Evolutionary conservation across 2,797 vertebrate species (phyloP), one percentile per base, ranked within the genome.

Genomic region (Tachyglossus aculeatus): DNA sequence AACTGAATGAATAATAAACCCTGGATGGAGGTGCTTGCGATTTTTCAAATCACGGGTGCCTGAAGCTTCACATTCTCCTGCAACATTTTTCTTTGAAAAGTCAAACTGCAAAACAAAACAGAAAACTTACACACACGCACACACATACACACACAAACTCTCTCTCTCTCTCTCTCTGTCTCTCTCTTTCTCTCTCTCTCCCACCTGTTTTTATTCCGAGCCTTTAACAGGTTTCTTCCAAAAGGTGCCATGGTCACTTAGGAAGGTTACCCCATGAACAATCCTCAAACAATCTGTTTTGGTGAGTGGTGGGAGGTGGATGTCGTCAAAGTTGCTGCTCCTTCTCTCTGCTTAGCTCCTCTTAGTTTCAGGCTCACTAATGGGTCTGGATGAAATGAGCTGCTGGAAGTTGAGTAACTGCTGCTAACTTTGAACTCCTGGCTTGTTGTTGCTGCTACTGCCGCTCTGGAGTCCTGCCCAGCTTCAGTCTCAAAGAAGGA

Each of bases 181-280:
- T 54, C 74, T 88, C n/a, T 27, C 19, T 39, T 48, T 63, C 62
- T 44, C 2, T 2, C 7, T 3, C 9, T 8, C 31, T 54, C 74
- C 88, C 96, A 98, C 97, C 96, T 97, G 93, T 86, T 95, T 91
- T 95, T 98, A 88, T 95, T 93, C 18, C 95, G 94, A 38, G 96
- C 91, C 93, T 97, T 99, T 51, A 98, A 88, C 81, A 97, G 94
- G 89, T 93, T 95, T 90, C 91, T 96, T 67, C 96, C 96, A 77
- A 98, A 97, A 56, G 96, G 97, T 90, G 96, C 96, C 97, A 98
- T 99, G 85, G 80, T 88, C 62, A 18, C 24, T 60, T 59, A 56
- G 52, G 50, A 33, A 36, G 48, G 57, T 14, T 22, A 78, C 74
- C 73, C 52, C 82, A 64, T 81, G 34, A 72, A 62, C 55, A 32